Base-by-base conservation (phyloP, 2,797 vertebrate genomes). In the Remorina albescens region DNA sequence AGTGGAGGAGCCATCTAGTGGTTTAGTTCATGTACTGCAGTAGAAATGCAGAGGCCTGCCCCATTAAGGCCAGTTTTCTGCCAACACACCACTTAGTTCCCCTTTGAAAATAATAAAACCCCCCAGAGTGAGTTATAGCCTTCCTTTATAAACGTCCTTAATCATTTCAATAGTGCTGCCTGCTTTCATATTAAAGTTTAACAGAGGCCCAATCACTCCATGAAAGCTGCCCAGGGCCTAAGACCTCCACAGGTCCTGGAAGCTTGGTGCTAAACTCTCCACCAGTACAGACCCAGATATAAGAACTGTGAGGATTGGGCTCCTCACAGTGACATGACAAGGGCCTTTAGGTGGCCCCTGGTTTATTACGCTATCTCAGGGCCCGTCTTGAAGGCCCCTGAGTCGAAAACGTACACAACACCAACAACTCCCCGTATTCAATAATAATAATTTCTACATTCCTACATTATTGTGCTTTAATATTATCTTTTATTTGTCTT, bases 1-100 rank as follows among this genome's bases (percentile, higher is more conserved):
- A 4, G 36, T 44, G 0, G 25, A 63, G 26, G 30, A 51, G 79
- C 81, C 92, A 83, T 76, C 93, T 91, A 71, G 74, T 87, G 92
- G 84, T 46, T 32, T 1, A 15, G 2, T 0, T 8, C 0, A 12
- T 59, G 64, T 53, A 90, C 58, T 88, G 63, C 81, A 76, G 7
- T 1, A 5, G 28, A 5, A 47, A 42, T 32, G 23, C 30, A 39
- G 23, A 44, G 34, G 10, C 39, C 16, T 10, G 12, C 6, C 19
- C 5, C 8, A 11, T 34, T 23, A 10, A 28, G 6, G 11, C 25
- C 0, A 8, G 0, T n/a, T 12, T 18, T 47, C 15, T n/a, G 21
- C 21, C 36, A 3, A 37, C n/a, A n/a, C n/a, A n/a, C n/a, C n/a
- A n/a, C n/a, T n/a, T n/a, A n/a, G n/a, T n/a, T n/a, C n/a, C n/a